Conservation (phyloP, 2,888 invertebrate species). For the Lasioglossum morio region DNA sequence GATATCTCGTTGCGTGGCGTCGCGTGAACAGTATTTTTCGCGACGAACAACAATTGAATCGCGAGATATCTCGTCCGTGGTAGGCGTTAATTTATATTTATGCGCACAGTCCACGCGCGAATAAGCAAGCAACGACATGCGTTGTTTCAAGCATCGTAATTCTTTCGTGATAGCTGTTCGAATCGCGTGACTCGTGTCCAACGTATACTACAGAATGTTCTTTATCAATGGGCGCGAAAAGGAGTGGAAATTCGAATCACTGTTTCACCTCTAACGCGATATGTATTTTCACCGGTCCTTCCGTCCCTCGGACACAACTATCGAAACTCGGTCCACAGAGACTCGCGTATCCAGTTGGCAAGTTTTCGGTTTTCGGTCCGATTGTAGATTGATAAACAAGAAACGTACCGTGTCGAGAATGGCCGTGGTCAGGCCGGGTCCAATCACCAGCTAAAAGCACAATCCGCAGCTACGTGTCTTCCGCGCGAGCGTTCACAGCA, state of each 20-base stretch:
- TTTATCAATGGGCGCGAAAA: background rate
- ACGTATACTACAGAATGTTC: background rate
- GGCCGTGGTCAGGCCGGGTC: slow-evolving; percentile 85
- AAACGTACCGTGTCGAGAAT: slow-evolving; percentile 84
- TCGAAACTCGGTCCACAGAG: background rate
- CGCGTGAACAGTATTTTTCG: no score
- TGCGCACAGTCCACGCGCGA: background rate
- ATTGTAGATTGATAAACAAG: slow-evolving; percentile 1
- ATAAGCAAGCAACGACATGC: background rate
- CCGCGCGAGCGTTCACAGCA: slow-evolving; percentile 61
- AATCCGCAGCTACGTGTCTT: slow-evolving; percentile 75
- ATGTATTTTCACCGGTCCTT: background rate
- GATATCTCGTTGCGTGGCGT: no score
- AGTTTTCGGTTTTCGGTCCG: background rate
- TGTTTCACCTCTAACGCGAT: background rate
- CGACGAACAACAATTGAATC: no score
- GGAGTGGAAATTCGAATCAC: background rate
- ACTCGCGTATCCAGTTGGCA: background rate
- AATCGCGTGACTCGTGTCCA: background rate
- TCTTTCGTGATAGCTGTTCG: background rate
- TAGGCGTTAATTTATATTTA: background rate
- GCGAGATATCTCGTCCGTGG: no score
- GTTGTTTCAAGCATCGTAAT: background rate
- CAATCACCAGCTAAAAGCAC: slow-evolving; percentile 83
- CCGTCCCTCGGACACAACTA: background rate